Conservation (phyloP, 2,113 vertebrate genomes). For the Zeus faber region DNA sequence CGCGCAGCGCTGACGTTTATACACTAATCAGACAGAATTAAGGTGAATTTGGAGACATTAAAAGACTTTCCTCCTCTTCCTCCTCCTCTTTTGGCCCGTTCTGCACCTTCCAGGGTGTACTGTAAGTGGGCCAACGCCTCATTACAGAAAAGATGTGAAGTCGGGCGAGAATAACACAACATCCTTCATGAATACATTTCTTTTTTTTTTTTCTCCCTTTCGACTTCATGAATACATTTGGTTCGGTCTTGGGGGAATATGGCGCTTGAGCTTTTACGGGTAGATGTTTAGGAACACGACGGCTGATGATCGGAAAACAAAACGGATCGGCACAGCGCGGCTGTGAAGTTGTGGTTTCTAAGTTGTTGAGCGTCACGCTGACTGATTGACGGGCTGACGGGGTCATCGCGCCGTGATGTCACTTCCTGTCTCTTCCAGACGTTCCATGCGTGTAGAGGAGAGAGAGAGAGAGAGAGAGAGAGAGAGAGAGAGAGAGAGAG, state of each 20-base stretch:
- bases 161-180: slow-evolving; percentile 20
- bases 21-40: no score
- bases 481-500: no score
- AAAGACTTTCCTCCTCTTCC: no score
- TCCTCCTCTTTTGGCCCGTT: no score
- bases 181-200: no score
- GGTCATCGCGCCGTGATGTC: slow-evolving; percentile 22
- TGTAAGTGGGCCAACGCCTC: background rate
- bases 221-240: slow-evolving; percentile 3
- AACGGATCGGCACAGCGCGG: no score
- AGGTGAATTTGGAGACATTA: no score
- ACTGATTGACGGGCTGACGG: slow-evolving; percentile 55
- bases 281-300: slow-evolving; percentile 20
- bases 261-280: slow-evolving; percentile 15
- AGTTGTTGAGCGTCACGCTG: slow-evolving; percentile 41
- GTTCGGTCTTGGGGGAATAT: slow-evolving; percentile 14
- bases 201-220: no score
- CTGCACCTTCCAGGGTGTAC: no score
- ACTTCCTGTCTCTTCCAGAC: slow-evolving; percentile 14
- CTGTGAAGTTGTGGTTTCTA: no score
- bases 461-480: no score
- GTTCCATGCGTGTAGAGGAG: background rate
- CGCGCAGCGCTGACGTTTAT: no score
- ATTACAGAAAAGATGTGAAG: slow-evolving; percentile 35
- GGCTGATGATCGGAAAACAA: slow-evolving; percentile 21